Conservation (phyloP, 2,888 invertebrate species). For the Lampropteryx suffumata region DNA sequence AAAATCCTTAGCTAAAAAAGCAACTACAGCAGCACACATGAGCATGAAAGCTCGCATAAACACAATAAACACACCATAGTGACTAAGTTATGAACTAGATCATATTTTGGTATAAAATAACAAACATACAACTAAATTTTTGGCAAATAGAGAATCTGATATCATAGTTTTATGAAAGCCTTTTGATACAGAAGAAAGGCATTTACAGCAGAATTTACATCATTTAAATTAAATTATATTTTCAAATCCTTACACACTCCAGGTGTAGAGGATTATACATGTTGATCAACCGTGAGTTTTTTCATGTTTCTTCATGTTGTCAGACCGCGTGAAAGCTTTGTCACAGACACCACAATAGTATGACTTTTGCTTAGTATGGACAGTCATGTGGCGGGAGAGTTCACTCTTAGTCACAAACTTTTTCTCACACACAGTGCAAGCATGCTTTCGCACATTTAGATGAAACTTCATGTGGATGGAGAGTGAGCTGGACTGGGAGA, state of each 20-base stretch:
- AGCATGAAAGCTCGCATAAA: conserved; percentile 68
- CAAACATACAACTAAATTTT: conserved; percentile 76
- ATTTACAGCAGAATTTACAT: conserved; percentile 32
- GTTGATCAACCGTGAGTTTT: conserved; percentile 75
- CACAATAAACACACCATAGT: conserved; percentile 78
- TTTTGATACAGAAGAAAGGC: conserved; percentile 32
- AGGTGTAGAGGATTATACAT: conserved; percentile 29
- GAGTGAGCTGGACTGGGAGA: conserved; percentile 79
- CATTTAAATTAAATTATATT: conserved; percentile 29
- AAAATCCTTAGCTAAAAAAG: conserved; percentile 63
- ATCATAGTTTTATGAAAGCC: conserved; percentile 57
- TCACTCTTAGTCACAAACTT: conserved; percentile 82
- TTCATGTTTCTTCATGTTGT: conserved; percentile 82
- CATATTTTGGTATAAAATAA: conserved; percentile 76
- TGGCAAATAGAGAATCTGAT: conserved; percentile 81
- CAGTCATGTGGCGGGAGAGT: conserved; percentile 81
- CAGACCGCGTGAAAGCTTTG: conserved; percentile 79
- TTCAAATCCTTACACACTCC: conserved; percentile 35
- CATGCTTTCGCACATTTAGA: conserved; percentile 78
- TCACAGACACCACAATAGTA: conserved; percentile 81
- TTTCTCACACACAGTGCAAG: conserved; percentile 79
- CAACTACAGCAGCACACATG: conserved; percentile 77
- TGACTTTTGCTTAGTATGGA: conserved; percentile 80
- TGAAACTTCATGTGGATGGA: conserved; percentile 82
- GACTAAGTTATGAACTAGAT: conserved; percentile 81